Percentiles rank a stretch among this genome's conserved stretches.
Evolutionary conservation across 2,113 vertebrate genomes (phyloP).

Genomic region (Leptobrachium ailaonicum): DNA sequence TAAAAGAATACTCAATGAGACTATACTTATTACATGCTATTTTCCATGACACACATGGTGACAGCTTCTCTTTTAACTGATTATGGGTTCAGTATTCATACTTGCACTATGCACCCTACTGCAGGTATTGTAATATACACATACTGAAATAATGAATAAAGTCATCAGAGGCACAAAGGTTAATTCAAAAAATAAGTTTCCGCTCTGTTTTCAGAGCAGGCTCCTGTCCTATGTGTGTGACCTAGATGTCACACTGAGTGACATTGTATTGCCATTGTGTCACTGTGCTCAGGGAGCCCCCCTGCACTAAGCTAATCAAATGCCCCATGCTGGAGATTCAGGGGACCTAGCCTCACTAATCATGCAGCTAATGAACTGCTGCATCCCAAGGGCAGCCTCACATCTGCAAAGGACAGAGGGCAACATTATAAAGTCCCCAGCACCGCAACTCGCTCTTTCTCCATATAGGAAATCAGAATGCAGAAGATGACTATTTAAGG

Average conservation of each 20-base stretch:
- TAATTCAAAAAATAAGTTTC: slow-evolving; percentile 14
- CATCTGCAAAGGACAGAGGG: slow-evolving; percentile 41
- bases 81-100: no score
- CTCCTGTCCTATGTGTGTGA: slow-evolving; percentile 33
- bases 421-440: slow-evolving; percentile 10
- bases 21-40: no score
- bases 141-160: no score
- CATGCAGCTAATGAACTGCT: slow-evolving; percentile 46
- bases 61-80: no score
- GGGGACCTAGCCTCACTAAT: slow-evolving; percentile 41
- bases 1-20: no score
- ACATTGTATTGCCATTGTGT: slow-evolving; percentile 44
- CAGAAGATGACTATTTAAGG: neutral
- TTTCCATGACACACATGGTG: no score
- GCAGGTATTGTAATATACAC: no score
- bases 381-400: slow-evolving; percentile 15
- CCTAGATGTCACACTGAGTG: slow-evolving; percentile 48
- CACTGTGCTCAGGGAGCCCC: slow-evolving; percentile 40
- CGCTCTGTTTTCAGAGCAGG: slow-evolving; percentile 9
- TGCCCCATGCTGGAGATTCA: slow-evolving; percentile 30
- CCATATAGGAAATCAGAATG: slow-evolving; percentile 15
- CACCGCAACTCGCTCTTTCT: neutral
- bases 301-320: slow-evolving; percentile 48
- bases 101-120: no score
- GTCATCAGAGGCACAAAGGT: slow-evolving; percentile 1